Evolutionary conservation across 2,888 invertebrate genomes (phyloP), one percentile per base, ranked within the genome.

Genomic region (Trissonchulus latispiculum): DNA sequence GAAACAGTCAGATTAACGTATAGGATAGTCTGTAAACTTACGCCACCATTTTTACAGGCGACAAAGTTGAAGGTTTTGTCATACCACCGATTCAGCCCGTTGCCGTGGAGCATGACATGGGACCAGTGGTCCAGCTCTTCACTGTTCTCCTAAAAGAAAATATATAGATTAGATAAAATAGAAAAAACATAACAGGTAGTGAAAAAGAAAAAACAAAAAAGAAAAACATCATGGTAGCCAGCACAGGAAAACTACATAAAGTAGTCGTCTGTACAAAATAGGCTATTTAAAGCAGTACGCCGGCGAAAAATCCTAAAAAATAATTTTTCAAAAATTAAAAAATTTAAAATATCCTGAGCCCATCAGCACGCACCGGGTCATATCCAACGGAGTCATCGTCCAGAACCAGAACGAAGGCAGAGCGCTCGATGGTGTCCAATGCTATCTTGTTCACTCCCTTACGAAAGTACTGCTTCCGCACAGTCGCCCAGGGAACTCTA

Each of bases 1-100:
- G n/a, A n/a, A n/a, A n/a, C n/a, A n/a, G n/a, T n/a, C n/a, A n/a
- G n/a, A n/a, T n/a, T n/a, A n/a, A n/a, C n/a, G n/a, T n/a, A n/a
- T n/a, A n/a, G n/a, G n/a, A n/a, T n/a, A n/a, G n/a, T n/a, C n/a
- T n/a, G 48, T 23, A 64, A 8, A n/a, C 32, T 77, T 78, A 85
- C 94, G 81, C 92, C 89, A 78, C 94, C 97, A 84, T 96, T 96
- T 73, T 87, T 90, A 77, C 91, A 92, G 82, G 99, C 89, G 83
- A 97, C 93, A 31, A 99, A 87, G 73, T 92, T 97, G 86, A 99
- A 97, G 1, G 95, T 93, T 85, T 99, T 99, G 86, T 99, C 97
- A 84, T 95, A 97, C 97, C 97, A 99, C 75, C 97, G 88, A 85
- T 99, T 92, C 83, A 92, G 90, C 8, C 96, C 96, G 81, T 92